Base-by-base conservation (phyloP, 2,797 vertebrate species). In the Lepilemur septentrionalis region DNA sequence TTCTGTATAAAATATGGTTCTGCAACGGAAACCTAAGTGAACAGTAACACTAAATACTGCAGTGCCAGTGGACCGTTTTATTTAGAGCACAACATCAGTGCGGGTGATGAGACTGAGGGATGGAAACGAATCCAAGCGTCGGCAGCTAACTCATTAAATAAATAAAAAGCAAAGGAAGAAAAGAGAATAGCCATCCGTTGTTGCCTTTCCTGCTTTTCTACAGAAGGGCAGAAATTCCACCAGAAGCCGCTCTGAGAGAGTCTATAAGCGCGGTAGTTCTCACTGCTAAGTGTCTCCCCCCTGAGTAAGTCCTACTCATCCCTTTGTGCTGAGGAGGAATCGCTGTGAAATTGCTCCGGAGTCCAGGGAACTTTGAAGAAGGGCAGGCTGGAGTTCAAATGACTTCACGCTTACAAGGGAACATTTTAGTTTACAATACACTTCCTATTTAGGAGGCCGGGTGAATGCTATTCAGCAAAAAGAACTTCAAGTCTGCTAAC, bases 1-100 rank as follows among this genome's bases (percentile, higher is more conserved):
- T 98, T 98, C 97, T 95, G 81, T 97, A 96, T 93, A 96, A 98
- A 98, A 98, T 95, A 95, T 70, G 80, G 93, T 96, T 98, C 91
- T 96, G 97, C 95, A 97, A 89, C 91, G 97, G 94, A 98, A 98
- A 97, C 67, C 17, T 61, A 95, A 98, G 96, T 55, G 92, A 98
- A 97, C 35, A 92, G 96, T 0, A 97, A 92, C 89, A 95, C 41
- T 87, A 91, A 97, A 88, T 97, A 98, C 23, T 32, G 30, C 78
- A 93, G 81, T 11, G 38, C 38, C 81, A 84, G 93, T 0, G 28
- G 97, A 97, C 57, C 87, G 76, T 4, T 96, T 94, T 79, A 97
- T 95, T 93, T 87, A 96, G 59, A 98, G 93, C 76, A 48, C 73
- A 93, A 12, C 82, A 61, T 72, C n/a, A 65, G 73, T 28, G 32